Evolutionary conservation across 2,113 vertebrate species (phyloP).

Genomic region (Callorhinus ursinus): DNA sequence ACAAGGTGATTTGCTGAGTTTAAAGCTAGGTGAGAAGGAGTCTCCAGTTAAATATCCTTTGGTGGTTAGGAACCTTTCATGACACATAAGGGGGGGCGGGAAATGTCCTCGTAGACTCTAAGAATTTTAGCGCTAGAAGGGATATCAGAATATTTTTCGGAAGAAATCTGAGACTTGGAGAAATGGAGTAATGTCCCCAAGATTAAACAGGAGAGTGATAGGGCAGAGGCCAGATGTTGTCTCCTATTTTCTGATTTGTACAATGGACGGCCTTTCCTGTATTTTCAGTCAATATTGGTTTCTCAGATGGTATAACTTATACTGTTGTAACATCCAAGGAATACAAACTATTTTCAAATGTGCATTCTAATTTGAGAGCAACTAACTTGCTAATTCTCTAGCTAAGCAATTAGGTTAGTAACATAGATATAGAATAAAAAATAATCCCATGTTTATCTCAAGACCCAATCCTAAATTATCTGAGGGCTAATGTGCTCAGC

Average conservation of each 20-base stretch:
- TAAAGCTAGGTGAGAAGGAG: neutral
- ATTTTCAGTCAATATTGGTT: conserved; percentile 6
- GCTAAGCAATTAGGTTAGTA: neutral
- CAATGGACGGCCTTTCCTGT: neutral
- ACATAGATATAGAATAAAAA: neutral
- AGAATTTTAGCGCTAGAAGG: neutral
- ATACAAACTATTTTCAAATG: conserved; percentile 35
- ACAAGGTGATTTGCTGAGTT: neutral
- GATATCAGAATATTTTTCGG: neutral
- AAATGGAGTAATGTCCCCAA: neutral
- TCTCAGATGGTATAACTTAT: neutral
- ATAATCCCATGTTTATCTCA: neutral
- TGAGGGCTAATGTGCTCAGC: neutral
- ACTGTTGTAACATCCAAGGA: neutral
- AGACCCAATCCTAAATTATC: neutral
- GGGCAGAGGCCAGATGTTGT: neutral
- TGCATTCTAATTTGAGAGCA: conserved; percentile 42
- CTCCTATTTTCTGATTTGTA: neutral
- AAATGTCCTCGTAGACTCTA: neutral
- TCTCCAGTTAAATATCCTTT: neutral
- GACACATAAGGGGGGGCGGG: neutral
- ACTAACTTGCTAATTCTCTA: neutral
- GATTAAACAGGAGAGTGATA: neutral
- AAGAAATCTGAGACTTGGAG: neutral
- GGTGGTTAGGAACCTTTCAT: neutral